phyloP scores from a whole-genome alignment of 2,888 invertebrate species.

The Tryphoninae sp. region DNA sequence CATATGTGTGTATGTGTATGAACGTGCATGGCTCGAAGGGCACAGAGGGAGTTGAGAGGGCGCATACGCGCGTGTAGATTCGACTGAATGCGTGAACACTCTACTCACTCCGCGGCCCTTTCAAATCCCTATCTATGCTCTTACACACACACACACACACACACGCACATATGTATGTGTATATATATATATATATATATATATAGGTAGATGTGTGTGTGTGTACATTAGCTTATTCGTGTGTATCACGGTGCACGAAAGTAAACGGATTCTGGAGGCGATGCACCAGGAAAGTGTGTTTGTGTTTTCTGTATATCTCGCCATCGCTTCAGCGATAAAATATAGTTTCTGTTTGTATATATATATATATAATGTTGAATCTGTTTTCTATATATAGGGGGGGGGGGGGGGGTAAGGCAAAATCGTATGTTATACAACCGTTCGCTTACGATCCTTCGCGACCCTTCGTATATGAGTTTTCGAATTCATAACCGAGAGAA shows the following conservation, averaged over 20 bases:
- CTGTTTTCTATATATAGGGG: no score
- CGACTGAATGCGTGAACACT: slow-evolving; percentile 39
- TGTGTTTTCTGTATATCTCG: slow-evolving; percentile 19
- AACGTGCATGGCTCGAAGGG: neutral
- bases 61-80: slow-evolving; percentile 14
- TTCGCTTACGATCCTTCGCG: neutral
- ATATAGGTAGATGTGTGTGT: neutral
- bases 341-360: slow-evolving; percentile 13
- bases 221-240: neutral
- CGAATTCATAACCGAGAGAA: slow-evolving; percentile 28
- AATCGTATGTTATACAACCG: neutral
- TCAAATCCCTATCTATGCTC: slow-evolving; percentile 51
- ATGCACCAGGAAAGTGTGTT: slow-evolving; percentile 51
- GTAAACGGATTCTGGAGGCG: slow-evolving; percentile 42
- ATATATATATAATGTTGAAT: neutral
- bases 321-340: neutral
- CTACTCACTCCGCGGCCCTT: slow-evolving; percentile 35
- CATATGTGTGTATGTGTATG: slow-evolving; percentile 8
- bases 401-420: neutral
- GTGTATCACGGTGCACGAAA: slow-evolving; percentile 17
- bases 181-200: slow-evolving; percentile 14
- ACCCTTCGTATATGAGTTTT: neutral
- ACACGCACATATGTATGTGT: no score
- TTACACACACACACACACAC: neutral
- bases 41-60: no score